Conservation (phyloP, 2,888 invertebrate genomes). For the Lagria hirta region DNA sequence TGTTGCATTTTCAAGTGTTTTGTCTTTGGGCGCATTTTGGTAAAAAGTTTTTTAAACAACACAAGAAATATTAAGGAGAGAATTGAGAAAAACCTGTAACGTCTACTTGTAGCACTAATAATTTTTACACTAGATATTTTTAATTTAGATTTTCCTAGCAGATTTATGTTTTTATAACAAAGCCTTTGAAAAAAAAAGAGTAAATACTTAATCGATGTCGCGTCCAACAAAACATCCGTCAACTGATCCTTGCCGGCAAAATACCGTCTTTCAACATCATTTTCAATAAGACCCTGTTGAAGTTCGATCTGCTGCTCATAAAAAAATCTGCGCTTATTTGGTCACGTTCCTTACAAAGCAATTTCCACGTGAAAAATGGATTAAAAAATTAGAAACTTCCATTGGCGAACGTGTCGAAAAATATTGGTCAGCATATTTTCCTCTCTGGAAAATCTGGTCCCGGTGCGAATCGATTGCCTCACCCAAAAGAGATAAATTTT, state of each 20-base stretch:
- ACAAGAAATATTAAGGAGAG: too few relatives aligned
- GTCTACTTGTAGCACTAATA: too few relatives aligned
- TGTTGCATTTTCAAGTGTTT: too few relatives aligned
- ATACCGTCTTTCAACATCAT: conserved; percentile 4
- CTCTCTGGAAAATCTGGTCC: conserved; percentile 13
- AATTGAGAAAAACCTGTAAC: too few relatives aligned
- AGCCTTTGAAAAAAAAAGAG: background rate
- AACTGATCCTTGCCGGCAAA: background rate
- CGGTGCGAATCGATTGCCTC: conserved; percentile 13
- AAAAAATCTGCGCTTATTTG: conserved; percentile 14
- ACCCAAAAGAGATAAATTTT: conserved; percentile 15
- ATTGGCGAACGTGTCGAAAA: conserved; percentile 13
- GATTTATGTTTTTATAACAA: too few relatives aligned
- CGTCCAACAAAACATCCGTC: conserved; percentile 1
- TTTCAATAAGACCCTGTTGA: conserved; percentile 11
- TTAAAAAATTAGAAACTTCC: conserved; percentile 25
- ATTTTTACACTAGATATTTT: too few relatives aligned
- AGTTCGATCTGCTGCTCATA: background rate
- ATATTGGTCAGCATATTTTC: conserved; percentile 19
- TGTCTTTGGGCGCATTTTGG: too few relatives aligned
- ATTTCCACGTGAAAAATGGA: conserved; percentile 23
- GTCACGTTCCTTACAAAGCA: conserved; percentile 20
- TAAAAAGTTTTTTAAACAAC: too few relatives aligned
- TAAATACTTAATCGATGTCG: conserved; percentile 10
- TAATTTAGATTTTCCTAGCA: too few relatives aligned